Evolutionary conservation across 1,140 invertebrate genomes (phyloP), one percentile per base, ranked within the genome.

Genomic region (Lutraria rhynchaena): DNA sequence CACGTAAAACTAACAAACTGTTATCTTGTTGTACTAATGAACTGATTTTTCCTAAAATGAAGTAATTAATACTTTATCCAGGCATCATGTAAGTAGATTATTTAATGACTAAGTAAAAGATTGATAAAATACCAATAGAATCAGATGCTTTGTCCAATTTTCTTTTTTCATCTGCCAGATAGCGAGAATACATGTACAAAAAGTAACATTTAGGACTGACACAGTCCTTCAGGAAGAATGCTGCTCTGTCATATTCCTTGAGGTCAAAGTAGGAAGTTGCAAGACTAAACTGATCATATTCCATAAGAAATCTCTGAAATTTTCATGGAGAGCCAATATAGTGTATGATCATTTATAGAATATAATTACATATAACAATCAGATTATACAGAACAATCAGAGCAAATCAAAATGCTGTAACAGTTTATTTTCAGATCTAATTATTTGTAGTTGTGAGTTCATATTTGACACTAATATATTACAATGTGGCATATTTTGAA

Each of bases 261-360:
- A 96, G 93, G 93, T 99, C 97, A 91, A 98, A 99, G 89, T 97
- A 98, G 86, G 95, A 96, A 92, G 97, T 98, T 0, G 97, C 96
- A 74, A 98, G 89, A 33, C 94, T 94, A 89, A 97, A 98, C 11
- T 93, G 89, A 82, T 90, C 94, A 94, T 88, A 96, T 95, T 84
- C 94, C 91, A 17, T 93, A 91, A 51, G 87, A 87, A 57, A 88
- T 49, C 74, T 92, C 91, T 81, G 92, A 90, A 87, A 85, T 41
- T n/a, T n/a, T n/a, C n/a, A n/a, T n/a, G n/a, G n/a, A n/a, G n/a
- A n/a, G n/a, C n/a, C n/a, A n/a, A n/a, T n/a, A n/a, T n/a, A n/a
- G n/a, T n/a, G n/a, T n/a, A n/a, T n/a, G n/a, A n/a, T n/a, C n/a
- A n/a, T n/a, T n/a, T n/a, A n/a, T n/a, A n/a, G n/a, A n/a, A n/a